Evolutionary conservation across 1,140 invertebrate genomes (phyloP), one percentile per base, ranked within the genome.

Genomic region (Pseudoatta argentina): DNA sequence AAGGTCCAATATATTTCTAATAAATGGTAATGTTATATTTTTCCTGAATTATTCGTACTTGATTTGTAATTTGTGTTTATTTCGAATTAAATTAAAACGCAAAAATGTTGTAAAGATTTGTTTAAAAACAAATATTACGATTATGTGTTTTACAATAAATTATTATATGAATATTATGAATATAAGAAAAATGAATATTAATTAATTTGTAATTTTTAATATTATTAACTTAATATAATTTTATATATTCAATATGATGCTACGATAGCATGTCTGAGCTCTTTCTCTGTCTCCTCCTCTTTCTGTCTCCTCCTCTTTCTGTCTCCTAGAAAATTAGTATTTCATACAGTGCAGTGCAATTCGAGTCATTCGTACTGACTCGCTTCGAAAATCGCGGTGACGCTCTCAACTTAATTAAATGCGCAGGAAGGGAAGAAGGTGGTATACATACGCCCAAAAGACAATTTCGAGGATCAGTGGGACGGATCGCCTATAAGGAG

Each of bases 401-500:
- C 76, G 71, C 91, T 92, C 86, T 92, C 86, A 92, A 87, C 91
- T 93, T 93, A 93, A 93, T 93, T 93, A 93, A 93, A 93, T 92
- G 92, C 89, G 85, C 87, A 14, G 27, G 72, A 91, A 89, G 73
- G 69, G 78, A 55, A 78, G 71, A 61, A 66, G 57, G 57, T 59
- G 59, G 81, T 89, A 81, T 89, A 81, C 89, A 81, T 89, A 64
- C 75, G 76, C 63, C 76, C 44, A 53, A 30, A 67, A 64, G 76
- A 71, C 71, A 86, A 86, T 82, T 89, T 63, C 59, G 59, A 59
- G 76, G 83, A 78, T 89, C 67, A 39, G 57, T 21, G 24, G 44
- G 64, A 64, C 64, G 63, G 66, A 61, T 73, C 64, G 71, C 61
- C 51, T 71, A 87, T 87, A 91, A 91, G 87, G 86, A 91, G 86